A percentile compares a stretch with the other conserved stretches of the same genome.
phyloP scores from a whole-genome alignment of 23 tunicate genomes.

The Ciona savignyi region DNA sequence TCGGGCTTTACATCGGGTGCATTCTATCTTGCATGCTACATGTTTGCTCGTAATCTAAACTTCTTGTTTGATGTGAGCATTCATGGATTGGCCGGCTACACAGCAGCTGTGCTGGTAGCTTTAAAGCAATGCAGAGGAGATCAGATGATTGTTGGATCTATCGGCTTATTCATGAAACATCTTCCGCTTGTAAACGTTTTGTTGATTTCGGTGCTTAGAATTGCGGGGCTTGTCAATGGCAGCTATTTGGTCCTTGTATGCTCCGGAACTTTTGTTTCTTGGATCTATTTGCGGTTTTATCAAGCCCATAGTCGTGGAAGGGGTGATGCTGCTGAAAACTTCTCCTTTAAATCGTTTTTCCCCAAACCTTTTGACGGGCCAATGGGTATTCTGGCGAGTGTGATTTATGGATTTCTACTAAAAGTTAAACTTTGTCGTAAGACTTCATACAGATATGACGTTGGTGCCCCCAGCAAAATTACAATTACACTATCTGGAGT shows the following conservation, averaged over 20 bases:
- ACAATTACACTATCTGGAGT: conserved; percentile 89
- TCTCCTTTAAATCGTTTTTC: conserved; percentile 88
- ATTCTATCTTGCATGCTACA: conserved; percentile 57
- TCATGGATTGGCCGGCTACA: conserved; percentile 54
- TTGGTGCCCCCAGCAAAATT: conserved; percentile 92
- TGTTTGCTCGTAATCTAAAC: conserved; percentile 48
- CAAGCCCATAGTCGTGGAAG: conserved; percentile 90
- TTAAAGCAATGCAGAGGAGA: conserved; percentile 87
- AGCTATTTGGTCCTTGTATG: conserved; percentile 19
- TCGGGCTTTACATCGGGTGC: conserved; percentile 53
- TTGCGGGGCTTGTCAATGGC: conserved; percentile 35
- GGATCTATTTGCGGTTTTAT: conserved; percentile 88
- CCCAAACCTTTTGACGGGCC: conserved; percentile 72
- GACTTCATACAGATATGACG: conserved; percentile 93
- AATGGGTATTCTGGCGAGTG: conserved; percentile 47
- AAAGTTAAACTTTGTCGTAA: conserved; percentile 75
- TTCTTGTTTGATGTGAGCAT: conserved; percentile 77
- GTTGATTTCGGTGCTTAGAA: conserved; percentile 8
- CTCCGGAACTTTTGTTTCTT: conserved; percentile 60
- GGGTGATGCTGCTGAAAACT: conserved; percentile 88
- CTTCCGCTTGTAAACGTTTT: conserved; percentile 47
- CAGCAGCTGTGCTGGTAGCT: conserved; percentile 77
- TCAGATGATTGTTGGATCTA: conserved; percentile 62
- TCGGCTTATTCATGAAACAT: conserved; percentile 66
- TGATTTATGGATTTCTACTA: conserved; percentile 52